Base-by-base conservation (phyloP, 2,113 vertebrate genomes). In the Rhinoderma darwinii region DNA sequence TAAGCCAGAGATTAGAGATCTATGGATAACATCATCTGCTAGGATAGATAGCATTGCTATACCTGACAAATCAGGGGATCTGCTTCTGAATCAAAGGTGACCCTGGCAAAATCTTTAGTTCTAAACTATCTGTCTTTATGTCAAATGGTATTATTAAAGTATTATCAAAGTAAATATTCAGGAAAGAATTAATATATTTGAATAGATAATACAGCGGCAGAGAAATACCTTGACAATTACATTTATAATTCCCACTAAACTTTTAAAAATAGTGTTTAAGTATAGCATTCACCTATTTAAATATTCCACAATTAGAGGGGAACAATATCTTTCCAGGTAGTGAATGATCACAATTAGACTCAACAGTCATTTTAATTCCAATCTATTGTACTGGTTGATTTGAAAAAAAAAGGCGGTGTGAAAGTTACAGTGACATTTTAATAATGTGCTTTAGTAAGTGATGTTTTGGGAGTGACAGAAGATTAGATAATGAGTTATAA, bases 381-480 rank as follows among this genome's bases (percentile, higher is more conserved):
- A 63, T 82, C n/a, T 27, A 66, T 82, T 82, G 56, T 63, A 82
- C 17, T 37, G 17, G 17, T 44, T 43, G n/a, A 30, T 66, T 66
- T 66, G n/a, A 43, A 82, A 82, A 43, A 82, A 82, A 44, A 82
- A 82, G 44, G 39, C 66, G 79, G 79, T 44, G 37, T 66, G 59
- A 66, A 82, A 63, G 79, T 66, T 43, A 82, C 79, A 82, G 25
- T 66, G 79, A 82, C 59, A 82, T 82, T 82, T 82, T 66, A 82
- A 82, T 82, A 82, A 82, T 82, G 18, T 43, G 32, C 79, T 82
- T 82, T 17, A 44, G 79, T 66, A 82, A 66, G 56, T 66, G 66
- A 82, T 82, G 39, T 82, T 82, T 82, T 82, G n/a, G 37, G 79
- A 82, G 66, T 82, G 79, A 82, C 79, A 82, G 35, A 66, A 66